Conservation (phyloP, 2,113 vertebrate genomes). For the Pionites leucogaster region DNA sequence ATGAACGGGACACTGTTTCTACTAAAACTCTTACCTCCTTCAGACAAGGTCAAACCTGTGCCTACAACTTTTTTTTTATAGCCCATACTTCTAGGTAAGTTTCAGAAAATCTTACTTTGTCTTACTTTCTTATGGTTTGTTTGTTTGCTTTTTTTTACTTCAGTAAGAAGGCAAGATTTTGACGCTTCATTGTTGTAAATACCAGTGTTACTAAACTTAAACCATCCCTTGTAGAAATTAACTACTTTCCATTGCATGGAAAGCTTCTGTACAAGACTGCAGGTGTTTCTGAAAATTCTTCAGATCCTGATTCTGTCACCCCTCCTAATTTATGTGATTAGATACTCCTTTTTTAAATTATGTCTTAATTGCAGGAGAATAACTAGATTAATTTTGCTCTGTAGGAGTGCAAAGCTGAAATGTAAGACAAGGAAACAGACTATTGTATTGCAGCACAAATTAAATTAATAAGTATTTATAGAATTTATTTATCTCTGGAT, state of each 20-base stretch:
- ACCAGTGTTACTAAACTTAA: neutral
- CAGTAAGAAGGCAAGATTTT: neutral
- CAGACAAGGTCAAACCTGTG: neutral
- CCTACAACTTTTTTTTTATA: neutral
- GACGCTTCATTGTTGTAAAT: neutral
- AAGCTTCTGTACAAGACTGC: neutral
- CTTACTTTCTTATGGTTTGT: neutral
- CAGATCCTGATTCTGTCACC: neutral
- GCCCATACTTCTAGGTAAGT: neutral
- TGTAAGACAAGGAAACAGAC: neutral
- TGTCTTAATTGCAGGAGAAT: neutral
- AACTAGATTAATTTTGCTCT: neutral
- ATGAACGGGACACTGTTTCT: neutral
- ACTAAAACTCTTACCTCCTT: neutral
- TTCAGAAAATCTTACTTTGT: neutral
- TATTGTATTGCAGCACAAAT: neutral
- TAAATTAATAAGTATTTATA: neutral
- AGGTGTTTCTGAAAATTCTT: neutral
- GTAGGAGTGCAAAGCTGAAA: neutral
- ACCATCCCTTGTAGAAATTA: neutral
- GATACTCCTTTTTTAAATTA: neutral
- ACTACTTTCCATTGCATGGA: accelerated
- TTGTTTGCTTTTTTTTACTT: neutral
- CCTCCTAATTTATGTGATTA: neutral
- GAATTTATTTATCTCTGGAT: neutral